Evolutionary conservation across 1,140 invertebrate genomes (phyloP).

Genomic region (Epicauta chinensis): DNA sequence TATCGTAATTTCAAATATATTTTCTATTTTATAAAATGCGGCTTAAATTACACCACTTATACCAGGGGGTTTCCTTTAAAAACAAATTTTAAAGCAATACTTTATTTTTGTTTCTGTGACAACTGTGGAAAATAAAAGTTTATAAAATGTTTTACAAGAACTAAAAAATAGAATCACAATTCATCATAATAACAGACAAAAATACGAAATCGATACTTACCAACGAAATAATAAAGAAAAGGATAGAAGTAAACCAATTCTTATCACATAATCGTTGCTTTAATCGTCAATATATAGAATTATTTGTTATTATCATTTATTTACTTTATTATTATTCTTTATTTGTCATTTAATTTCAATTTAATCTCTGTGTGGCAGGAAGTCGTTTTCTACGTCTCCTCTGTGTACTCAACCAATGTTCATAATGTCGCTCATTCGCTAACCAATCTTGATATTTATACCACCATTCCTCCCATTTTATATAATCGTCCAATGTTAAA

Average conservation of each 20-base stretch:
- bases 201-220: not conserved
- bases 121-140: not conserved
- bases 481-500: slow-evolving; percentile 71
- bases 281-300: slow-evolving; percentile 2
- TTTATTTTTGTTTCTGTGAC: not conserved
- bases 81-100: not conserved
- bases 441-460: slow-evolving; percentile 89
- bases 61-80: no score
- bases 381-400: slow-evolving; percentile 43
- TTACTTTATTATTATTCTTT: no score
- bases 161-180: no score
- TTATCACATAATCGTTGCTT: slow-evolving; percentile 11
- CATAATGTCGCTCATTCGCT: slow-evolving; percentile 73
- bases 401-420: slow-evolving; percentile 60
- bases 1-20: no score
- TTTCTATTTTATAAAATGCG: no score
- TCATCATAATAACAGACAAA: slow-evolving; percentile 12
- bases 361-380: slow-evolving; percentile 45
- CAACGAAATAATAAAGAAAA: slow-evolving; percentile 1
- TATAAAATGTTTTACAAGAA: no score
- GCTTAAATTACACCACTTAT: no score
- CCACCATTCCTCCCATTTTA: slow-evolving; percentile 93
- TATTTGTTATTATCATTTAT: not conserved
- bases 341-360: slow-evolving; percentile 31
- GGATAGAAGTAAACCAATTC: slow-evolving; percentile 5